Conservation (phyloP, 2,888 invertebrate species). For the Hybos culiciformis region DNA sequence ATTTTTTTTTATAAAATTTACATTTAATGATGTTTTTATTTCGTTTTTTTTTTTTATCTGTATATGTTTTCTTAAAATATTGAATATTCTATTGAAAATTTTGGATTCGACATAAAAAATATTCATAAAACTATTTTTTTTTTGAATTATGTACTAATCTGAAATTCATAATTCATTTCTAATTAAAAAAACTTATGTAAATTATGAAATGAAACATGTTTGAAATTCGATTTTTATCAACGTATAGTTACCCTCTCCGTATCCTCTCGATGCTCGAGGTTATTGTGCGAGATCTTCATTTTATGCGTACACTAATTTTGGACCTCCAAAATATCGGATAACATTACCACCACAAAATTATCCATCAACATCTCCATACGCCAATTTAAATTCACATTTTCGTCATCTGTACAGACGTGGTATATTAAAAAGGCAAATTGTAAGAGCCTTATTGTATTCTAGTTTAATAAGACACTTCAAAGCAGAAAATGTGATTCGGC, state of each 20-base stretch:
- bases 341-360: conserved; percentile 60
- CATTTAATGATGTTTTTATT: conserved; percentile 4
- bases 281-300: conserved; percentile 42
- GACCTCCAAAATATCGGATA: conserved; percentile 36
- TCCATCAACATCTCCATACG: conserved; percentile 64
- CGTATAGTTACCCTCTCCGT: conserved; percentile 16
- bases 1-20: too few relatives aligned
- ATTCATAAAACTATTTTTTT: too few relatives aligned
- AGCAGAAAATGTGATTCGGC: conserved; percentile 41
- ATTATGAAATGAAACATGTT: not conserved
- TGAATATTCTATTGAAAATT: too few relatives aligned
- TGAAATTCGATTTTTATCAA: not conserved
- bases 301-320: conserved; percentile 35
- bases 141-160: too few relatives aligned
- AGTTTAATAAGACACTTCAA: conserved; percentile 44
- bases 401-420: conserved; percentile 59
- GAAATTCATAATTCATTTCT: not conserved
- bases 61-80: conserved; percentile 2
- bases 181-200: not conserved
- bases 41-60: not conserved
- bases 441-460: conserved; percentile 59
- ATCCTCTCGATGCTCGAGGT: conserved; percentile 40
- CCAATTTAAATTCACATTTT: conserved; percentile 62
- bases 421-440: conserved; percentile 52
- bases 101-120: too few relatives aligned